Conservation (phyloP, 2,888 invertebrate genomes). For the Aleiodes alternator region DNA sequence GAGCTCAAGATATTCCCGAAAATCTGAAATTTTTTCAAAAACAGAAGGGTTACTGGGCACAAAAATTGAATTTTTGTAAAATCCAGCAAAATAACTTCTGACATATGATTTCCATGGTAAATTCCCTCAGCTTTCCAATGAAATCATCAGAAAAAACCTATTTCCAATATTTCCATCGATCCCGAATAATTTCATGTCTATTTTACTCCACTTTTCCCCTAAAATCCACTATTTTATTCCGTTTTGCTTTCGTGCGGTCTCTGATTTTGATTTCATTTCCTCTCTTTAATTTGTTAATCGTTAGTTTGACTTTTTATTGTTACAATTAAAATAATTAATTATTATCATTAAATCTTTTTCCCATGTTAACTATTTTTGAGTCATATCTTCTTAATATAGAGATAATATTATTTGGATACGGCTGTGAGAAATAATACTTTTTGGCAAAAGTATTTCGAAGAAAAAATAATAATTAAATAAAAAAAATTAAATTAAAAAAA, state of each 20-base stretch:
- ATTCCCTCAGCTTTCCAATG: too few relatives aligned
- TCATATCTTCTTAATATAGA: slow-evolving; percentile 24
- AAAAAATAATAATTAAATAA: background rate
- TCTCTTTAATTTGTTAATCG: slow-evolving; percentile 10
- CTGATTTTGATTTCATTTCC: background rate
- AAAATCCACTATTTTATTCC: background rate
- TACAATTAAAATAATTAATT: too few relatives aligned
- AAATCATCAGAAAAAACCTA: too few relatives aligned
- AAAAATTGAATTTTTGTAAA: too few relatives aligned
- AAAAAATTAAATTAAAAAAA: slow-evolving; percentile 8
- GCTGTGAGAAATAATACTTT: slow-evolving; percentile 49
- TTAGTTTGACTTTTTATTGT: background rate
- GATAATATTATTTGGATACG: slow-evolving; percentile 47
- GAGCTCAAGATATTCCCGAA: too few relatives aligned
- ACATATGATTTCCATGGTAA: too few relatives aligned
- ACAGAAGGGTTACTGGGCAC: too few relatives aligned
- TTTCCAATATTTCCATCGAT: too few relatives aligned
- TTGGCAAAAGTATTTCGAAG: slow-evolving; percentile 43
- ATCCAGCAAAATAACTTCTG: too few relatives aligned
- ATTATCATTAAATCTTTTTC: background rate
- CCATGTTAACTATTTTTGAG: slow-evolving; percentile 23
- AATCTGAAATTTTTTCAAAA: too few relatives aligned
- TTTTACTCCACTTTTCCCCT: background rate
- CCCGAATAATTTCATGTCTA: too few relatives aligned
- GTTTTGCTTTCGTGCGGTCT: background rate